Percentiles rank a stretch among this genome's conserved stretches.
Evolutionary conservation across 2,888 invertebrate species (phyloP).

Genomic region (Clusia tigrina): DNA sequence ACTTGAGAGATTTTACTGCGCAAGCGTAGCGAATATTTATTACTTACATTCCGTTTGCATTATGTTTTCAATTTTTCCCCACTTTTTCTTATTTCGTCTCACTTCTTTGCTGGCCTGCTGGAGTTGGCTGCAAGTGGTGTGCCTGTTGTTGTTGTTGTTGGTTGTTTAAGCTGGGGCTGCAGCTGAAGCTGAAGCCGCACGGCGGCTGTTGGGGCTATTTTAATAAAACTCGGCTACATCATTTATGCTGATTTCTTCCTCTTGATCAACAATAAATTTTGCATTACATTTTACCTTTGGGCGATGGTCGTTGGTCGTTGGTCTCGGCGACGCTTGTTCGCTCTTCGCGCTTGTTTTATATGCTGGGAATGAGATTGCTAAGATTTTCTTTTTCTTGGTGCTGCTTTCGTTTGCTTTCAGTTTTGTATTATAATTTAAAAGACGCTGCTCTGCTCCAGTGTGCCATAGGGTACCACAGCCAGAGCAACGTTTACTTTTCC

Average conservation of each 20-base stretch:
- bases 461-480: too few species aligned
- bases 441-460: too few species aligned
- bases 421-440: slow-evolving; percentile 5
- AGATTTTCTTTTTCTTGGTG: neutral
- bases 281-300: slow-evolving; percentile 27
- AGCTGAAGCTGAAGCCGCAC: too few species aligned
- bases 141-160: too few species aligned
- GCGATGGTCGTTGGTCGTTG: slow-evolving; percentile 20
- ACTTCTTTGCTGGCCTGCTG: neutral
- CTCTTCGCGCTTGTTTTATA: neutral
- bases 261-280: slow-evolving; percentile 32
- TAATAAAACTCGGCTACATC: neutral
- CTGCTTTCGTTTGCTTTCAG: neutral
- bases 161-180: neutral
- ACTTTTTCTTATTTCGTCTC: slow-evolving; percentile 23
- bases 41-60: slow-evolving; percentile 54
- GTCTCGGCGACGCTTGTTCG: neutral
- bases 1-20: slow-evolving; percentile 18
- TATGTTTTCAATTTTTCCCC: slow-evolving; percentile 38
- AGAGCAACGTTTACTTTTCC: too few species aligned
- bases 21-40: slow-evolving; percentile 56
- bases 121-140: neutral
- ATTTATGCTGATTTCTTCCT: slow-evolving; percentile 21
- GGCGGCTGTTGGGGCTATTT: neutral
- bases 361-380: slow-evolving; percentile 15